Conservation (phyloP, 2,797 vertebrate genomes). For the Cichlasoma orientale region DNA sequence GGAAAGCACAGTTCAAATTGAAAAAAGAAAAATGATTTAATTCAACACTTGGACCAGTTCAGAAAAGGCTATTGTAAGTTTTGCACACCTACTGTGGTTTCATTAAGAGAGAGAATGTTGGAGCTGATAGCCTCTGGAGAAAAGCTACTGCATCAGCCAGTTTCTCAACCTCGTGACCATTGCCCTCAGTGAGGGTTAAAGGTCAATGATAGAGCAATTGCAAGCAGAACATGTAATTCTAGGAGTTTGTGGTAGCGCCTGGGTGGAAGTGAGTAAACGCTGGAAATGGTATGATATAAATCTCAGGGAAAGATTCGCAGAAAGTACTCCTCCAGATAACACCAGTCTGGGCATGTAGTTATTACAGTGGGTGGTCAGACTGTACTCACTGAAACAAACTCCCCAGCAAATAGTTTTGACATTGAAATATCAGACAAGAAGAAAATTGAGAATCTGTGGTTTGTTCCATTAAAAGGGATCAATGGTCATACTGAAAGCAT, state of each 20-base stretch:
- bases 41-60: slow-evolving; percentile 26
- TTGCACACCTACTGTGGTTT: slow-evolving; percentile 30
- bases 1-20: neutral
- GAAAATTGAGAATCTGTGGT: slow-evolving; percentile 67
- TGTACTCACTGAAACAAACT: slow-evolving; percentile 23
- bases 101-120: slow-evolving; percentile 29
- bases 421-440: slow-evolving; percentile 59
- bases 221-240: slow-evolving; percentile 17
- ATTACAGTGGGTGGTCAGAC: slow-evolving; percentile 48
- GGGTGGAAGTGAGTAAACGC: slow-evolving; percentile 28
- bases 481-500: slow-evolving; percentile 47
- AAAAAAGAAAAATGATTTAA: neutral
- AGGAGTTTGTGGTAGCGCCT: neutral
- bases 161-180: slow-evolving; percentile 32
- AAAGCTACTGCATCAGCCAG: slow-evolving; percentile 53
- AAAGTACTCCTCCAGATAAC: slow-evolving; percentile 8
- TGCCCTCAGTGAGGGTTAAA: slow-evolving; percentile 31
- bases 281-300: slow-evolving; percentile 2
- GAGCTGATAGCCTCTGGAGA: slow-evolving; percentile 33
- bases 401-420: slow-evolving; percentile 53
- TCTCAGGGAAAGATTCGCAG: slow-evolving; percentile 3
- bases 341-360: slow-evolving; percentile 6
- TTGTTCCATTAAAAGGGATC: slow-evolving; percentile 37
- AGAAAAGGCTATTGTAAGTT: slow-evolving; percentile 2
- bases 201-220: slow-evolving; percentile 48